These are phyloP conservation scores for Perca flavescens DNA, from an alignment of 2,113 vertebrate genomes.

Conservation along the genomic window DNA sequence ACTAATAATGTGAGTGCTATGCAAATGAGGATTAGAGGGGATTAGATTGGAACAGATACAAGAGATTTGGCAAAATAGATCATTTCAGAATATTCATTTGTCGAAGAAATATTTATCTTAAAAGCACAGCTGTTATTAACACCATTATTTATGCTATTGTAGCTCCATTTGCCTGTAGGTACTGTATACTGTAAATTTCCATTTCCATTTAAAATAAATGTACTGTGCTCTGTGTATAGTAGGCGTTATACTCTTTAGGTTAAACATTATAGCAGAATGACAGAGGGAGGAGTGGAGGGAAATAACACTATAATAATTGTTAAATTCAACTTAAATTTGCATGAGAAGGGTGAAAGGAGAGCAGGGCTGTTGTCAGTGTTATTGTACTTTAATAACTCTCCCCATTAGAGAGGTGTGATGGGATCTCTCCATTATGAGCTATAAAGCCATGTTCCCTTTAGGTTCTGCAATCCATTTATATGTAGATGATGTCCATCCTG, in stretches of 20 bases:
- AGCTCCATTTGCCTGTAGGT: too few relatives aligned
- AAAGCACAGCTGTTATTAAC: too few relatives aligned
- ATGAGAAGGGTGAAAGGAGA: slow-evolving; percentile 61
- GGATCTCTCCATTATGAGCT: slow-evolving; percentile 81
- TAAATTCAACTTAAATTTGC: slow-evolving; percentile 82
- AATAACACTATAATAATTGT: slow-evolving; percentile 81
- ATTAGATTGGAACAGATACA: too few relatives aligned
- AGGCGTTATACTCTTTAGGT: not conserved
- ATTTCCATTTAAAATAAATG: not conserved
- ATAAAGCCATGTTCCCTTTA: slow-evolving; percentile 78
- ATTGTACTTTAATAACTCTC: slow-evolving; percentile 87
- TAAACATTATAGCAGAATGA: not conserved
- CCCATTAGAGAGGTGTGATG: slow-evolving; percentile 82
- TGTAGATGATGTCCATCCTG: slow-evolving; percentile 87
- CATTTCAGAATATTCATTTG: too few relatives aligned
- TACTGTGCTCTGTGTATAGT: not conserved
- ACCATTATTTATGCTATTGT: too few relatives aligned
- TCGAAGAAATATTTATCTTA: too few relatives aligned
- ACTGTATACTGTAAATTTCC: too few relatives aligned
- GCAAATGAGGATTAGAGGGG: too few relatives aligned
- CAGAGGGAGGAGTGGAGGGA: slow-evolving; percentile 10
- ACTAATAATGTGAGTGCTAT: not conserved
- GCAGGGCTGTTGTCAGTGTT: slow-evolving; percentile 73
- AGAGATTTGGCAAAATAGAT: too few relatives aligned
- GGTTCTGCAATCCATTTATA: slow-evolving; percentile 87